Base-by-base conservation (phyloP, 1,140 invertebrate species). In the Aphaenogaster rudis region DNA sequence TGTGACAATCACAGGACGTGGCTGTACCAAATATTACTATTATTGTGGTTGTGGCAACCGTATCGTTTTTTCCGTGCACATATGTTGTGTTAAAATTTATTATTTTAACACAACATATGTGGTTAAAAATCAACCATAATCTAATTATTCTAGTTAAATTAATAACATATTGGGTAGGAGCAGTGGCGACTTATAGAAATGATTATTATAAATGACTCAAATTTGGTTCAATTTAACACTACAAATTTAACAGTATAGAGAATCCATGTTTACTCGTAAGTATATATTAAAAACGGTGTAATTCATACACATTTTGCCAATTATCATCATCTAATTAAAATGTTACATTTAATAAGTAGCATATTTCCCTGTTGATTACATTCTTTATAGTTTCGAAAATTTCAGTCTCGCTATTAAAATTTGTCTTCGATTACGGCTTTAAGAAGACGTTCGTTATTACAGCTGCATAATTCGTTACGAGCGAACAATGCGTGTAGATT, bases 401-500 rank as follows among this genome's bases (percentile, higher is more conserved):
- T 28, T 48, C 17, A 42, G 3, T 15, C 21, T 11, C 9, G 5
- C 5, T 57, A 72, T 57, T 81, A 69, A 33, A 81, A 54, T 45
- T 11, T 17, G 9, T 52, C 15, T 28, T 72, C 17, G 7, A 52
- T 36, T 21, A 13, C 11, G 36, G 33, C 3, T 50, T 42, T 17
- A 36, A 33, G 42, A 50, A 66, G 45, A 66, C n/a, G 11, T 76
- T 76, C 17, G 42, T 78, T 64, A 64, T 45, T 50, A 17, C 13
- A 33, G 39, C 6, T n/a, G 54, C n/a, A 63, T 59, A 59, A 42
- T 61, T 59, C 45, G 28, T 57, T 57, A 48, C 4, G 28, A 5
- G 15, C 54, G 54, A 74, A 84, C 80, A 84, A 76, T 84, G 54
- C 69, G 80, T 4, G 28, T 59, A 48, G 28, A 72, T 82, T 74